Evolutionary conservation across 2,113 vertebrate genomes (phyloP).

Genomic region (Hippocampus mohnikei): DNA sequence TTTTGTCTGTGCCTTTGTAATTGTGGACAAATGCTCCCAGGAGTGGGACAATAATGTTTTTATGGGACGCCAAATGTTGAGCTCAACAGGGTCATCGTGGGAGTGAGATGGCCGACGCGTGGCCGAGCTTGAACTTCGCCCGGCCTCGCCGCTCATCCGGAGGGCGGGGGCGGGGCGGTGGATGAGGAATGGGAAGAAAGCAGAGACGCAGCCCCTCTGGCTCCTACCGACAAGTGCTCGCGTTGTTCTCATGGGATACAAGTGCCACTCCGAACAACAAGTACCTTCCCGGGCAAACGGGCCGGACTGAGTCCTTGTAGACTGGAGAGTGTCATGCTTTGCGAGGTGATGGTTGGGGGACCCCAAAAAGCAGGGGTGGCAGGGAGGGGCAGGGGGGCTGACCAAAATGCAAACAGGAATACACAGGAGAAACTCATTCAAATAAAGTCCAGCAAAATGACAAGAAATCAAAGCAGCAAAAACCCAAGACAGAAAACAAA

Average conservation of each 20-base stretch:
- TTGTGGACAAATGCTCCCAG: constrained; percentile 81
- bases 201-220: constrained; percentile 59
- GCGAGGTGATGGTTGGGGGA: too few relatives aligned
- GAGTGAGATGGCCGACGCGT: constrained; percentile 82
- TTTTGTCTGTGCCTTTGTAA: constrained; percentile 74
- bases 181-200: constrained; percentile 64
- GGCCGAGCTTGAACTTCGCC: constrained; percentile 83
- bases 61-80: constrained; percentile 86
- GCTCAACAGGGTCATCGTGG: constrained; percentile 85
- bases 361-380: too few relatives aligned
- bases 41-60: constrained; percentile 90
- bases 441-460: too few relatives aligned
- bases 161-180: constrained; percentile 23
- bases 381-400: too few relatives aligned
- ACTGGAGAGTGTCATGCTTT: constrained; percentile 52
- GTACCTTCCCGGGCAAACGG: constrained; percentile 71
- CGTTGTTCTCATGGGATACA: constrained; percentile 79
- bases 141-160: constrained; percentile 60
- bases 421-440: too few relatives aligned
- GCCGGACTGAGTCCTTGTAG: constrained; percentile 71
- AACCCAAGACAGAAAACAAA: too few relatives aligned
- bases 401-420: too few relatives aligned
- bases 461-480: too few relatives aligned
- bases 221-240: constrained; percentile 74
- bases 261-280: constrained; percentile 74